Base-by-base conservation (phyloP, 2,888 invertebrate species). In the Andrena bucephala region DNA sequence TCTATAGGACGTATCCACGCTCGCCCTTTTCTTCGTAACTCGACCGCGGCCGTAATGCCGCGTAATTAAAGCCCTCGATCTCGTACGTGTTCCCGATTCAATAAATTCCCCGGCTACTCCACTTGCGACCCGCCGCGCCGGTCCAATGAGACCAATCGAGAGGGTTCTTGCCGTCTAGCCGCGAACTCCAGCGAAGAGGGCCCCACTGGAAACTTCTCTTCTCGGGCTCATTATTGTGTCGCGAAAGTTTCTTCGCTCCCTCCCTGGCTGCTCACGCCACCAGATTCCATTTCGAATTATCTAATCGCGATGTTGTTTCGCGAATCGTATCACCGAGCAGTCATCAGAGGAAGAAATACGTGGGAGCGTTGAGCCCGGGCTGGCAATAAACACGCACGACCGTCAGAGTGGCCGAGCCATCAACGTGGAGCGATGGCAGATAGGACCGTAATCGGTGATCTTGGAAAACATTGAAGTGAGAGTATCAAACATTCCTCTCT, bases 41-140 rank as follows among this genome's bases (percentile, higher is more conserved):
- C 13, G 33, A 20, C 24, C 48, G 31, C 31, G 33, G 10, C 16
- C 16, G 57, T 63, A 79, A 68, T 68, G 57, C 31, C 67, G 16
- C 48, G 24, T 42, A 63, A 72, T 67, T 72, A 42, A 68, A 79
- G 62, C 81, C 67, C 54, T 63, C 62, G 77, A 74, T 78, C 74
- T 42, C 77, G 67, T 52, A 54, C 77, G 74, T 68, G 67, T 52
- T 52, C 75, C 10, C 67, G 75, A 29, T 67, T 57, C 54, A 16
- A 54, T 59, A 31, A 50, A 48, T 48, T 63, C 67, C 24, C 24
- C 48, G 1, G 33, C 10, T 10, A 10, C 33, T 36, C n/a, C 13
- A 7, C 48, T 5, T 6, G 24, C 31, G 60, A 60, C 13, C 3
- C 31, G 65, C 5, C 24, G 27, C 13, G 2, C 33, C 24, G 31